These are phyloP conservation scores for Idaea straminata DNA, from an alignment of 2,888 invertebrate species.

Conservation along the genomic window DNA sequence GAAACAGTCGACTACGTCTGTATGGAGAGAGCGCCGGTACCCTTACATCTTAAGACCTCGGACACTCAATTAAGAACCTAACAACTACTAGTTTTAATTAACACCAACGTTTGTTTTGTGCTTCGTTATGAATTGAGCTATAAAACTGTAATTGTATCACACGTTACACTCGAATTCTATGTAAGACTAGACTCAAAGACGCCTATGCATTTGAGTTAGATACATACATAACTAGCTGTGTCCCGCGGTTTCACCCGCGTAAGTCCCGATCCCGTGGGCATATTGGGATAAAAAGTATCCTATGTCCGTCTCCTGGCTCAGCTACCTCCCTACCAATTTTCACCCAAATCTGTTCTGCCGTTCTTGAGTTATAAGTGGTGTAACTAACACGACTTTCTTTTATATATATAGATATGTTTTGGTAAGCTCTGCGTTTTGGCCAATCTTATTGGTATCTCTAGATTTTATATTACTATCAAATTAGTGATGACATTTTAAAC, in stretches of 20 bases:
- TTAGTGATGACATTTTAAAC: background rate
- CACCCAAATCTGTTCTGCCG: no score
- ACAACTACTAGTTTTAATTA: constrained; percentile 41
- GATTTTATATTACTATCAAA: background rate
- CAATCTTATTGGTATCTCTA: background rate
- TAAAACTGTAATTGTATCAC: background rate
- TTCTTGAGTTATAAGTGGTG: no score
- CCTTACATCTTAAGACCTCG: constrained; percentile 41
- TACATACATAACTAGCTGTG: background rate
- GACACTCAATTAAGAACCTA: constrained; percentile 36
- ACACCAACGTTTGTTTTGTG: constrained; percentile 5
- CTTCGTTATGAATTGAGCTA: background rate
- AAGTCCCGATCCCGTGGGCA: no score
- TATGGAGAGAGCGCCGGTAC: no score
- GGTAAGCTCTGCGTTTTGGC: constrained; percentile 4
- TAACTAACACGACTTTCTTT: no score
- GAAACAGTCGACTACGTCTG: no score
- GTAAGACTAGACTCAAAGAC: constrained; percentile 19
- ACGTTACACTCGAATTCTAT: background rate
- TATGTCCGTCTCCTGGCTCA: no score
- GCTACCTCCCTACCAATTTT: no score
- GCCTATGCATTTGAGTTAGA: constrained; percentile 7
- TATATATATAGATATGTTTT: constrained; percentile 3
- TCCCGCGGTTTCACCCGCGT: no score
- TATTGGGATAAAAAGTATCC: no score